phyloP scores from a whole-genome alignment of 2,888 invertebrate genomes.

The Euphydryas editha region DNA sequence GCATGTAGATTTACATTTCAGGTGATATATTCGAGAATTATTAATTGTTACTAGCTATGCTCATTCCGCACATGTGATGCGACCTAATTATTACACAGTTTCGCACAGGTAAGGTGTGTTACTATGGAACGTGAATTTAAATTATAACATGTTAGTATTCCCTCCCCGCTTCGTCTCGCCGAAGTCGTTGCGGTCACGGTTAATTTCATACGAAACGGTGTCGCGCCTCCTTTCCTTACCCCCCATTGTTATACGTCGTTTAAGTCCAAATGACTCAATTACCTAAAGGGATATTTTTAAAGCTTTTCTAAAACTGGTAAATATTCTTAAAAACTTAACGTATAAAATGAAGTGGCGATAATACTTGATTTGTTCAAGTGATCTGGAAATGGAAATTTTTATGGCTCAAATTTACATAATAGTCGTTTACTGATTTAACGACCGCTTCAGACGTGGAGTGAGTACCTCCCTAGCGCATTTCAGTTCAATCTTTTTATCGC shows the following conservation, averaged over 20 bases:
- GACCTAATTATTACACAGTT: constrained; percentile 36
- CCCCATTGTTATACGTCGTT: constrained; percentile 70
- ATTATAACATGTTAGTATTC: constrained; percentile 53
- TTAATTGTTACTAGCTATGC: constrained; percentile 29
- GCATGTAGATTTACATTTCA: constrained; percentile 20
- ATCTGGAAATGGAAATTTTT: constrained; percentile 45
- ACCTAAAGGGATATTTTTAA: constrained; percentile 65
- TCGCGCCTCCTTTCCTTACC: constrained; percentile 57
- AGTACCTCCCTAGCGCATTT: constrained; percentile 35
- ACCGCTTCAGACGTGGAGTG: constrained; percentile 38
- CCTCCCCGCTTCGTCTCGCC: constrained; percentile 53
- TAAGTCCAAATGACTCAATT: constrained; percentile 76
- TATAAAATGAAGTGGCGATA: constrained; percentile 30
- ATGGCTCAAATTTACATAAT: constrained; percentile 45
- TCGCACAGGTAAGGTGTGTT: constrained; percentile 44
- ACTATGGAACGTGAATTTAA: constrained; percentile 55
- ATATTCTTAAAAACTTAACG: constrained; percentile 41
- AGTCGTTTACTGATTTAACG: constrained; percentile 44
- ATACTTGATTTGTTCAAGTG: constrained; percentile 41
- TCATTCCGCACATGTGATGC: constrained; percentile 35
- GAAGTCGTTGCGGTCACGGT: constrained; percentile 70
- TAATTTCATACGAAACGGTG: constrained; percentile 72
- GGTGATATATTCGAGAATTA: constrained; percentile 32
- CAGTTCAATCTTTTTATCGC: constrained; percentile 32
- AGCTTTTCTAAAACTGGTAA: constrained; percentile 55